Evolutionary conservation across 2,888 invertebrate species (phyloP).

Genomic region (Lepeophtheirus nordmannii): DNA sequence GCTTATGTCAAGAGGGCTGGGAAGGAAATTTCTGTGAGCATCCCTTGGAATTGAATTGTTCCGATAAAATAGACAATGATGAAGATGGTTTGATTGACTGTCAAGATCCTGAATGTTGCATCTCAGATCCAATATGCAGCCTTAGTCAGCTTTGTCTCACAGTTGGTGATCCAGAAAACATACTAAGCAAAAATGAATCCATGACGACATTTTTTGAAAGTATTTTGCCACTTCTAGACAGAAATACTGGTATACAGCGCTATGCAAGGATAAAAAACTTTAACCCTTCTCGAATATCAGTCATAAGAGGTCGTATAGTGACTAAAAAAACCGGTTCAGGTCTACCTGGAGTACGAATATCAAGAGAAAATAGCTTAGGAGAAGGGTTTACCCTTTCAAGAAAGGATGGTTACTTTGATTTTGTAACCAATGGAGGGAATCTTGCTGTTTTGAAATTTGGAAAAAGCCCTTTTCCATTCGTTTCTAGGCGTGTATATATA

Average conservation of each 20-base stretch:
- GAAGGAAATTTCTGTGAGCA: constrained; percentile 84
- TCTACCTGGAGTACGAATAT: constrained; percentile 9
- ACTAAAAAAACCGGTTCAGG: background rate
- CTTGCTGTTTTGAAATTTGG: constrained; percentile 6
- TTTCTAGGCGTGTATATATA: background rate
- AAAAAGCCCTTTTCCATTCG: constrained; percentile 9
- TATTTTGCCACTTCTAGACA: background rate
- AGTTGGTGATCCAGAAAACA: constrained; percentile 88
- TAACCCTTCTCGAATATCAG: background rate
- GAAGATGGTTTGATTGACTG: constrained; percentile 94
- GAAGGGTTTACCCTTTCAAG: constrained; percentile 12
- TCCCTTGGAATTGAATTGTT: constrained; percentile 78
- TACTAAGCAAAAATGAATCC: constrained; percentile 81
- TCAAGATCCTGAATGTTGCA: constrained; percentile 95
- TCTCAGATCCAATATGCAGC: constrained; percentile 54
- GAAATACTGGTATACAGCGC: constrained; percentile 7
- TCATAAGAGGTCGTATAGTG: background rate
- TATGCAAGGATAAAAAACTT: constrained; percentile 10
- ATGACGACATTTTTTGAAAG: constrained; percentile 51
- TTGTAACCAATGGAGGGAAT: background rate
- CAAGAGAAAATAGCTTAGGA: background rate
- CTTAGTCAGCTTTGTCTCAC: constrained; percentile 80
- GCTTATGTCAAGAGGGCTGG: constrained; percentile 88
- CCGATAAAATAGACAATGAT: constrained; percentile 88
- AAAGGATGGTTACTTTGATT: constrained; percentile 6